These are phyloP conservation scores for Acanthopagrus latus DNA, from an alignment of 2,797 vertebrate genomes.

Conservation along the genomic window DNA sequence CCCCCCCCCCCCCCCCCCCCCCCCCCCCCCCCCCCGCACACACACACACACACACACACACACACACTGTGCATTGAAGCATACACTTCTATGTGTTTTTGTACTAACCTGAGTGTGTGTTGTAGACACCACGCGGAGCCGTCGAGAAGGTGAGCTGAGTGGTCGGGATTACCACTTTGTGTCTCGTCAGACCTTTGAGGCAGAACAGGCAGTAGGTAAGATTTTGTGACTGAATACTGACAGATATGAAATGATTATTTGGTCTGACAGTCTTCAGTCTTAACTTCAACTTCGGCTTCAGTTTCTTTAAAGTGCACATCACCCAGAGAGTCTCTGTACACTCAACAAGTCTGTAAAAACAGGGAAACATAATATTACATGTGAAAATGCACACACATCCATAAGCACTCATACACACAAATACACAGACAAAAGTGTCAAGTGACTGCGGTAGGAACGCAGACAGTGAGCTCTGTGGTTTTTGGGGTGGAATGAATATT, in stretches of 20 bases:
- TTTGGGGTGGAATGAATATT: background rate
- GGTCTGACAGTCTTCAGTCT: background rate
- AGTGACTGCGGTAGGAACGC: too few species aligned
- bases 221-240: background rate
- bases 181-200: constrained; percentile 93
- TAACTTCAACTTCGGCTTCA: too few species aligned
- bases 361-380: too few species aligned
- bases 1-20: background rate
- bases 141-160: constrained; percentile 91
- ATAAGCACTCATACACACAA: too few species aligned
- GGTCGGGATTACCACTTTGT: constrained; percentile 97
- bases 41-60: background rate
- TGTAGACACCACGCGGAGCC: constrained; percentile 93
- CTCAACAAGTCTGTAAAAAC: too few species aligned
- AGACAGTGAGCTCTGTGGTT: too few species aligned
- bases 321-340: too few species aligned
- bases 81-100: background rate
- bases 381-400: too few species aligned
- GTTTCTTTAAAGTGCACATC: too few species aligned
- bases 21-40: too few species aligned
- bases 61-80: background rate
- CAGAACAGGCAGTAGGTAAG: constrained; percentile 87
- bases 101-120: background rate
- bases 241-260: background rate
- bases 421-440: too few species aligned